Conservation (phyloP, 1,140 invertebrate genomes). For the Macrobrachium nipponense region DNA sequence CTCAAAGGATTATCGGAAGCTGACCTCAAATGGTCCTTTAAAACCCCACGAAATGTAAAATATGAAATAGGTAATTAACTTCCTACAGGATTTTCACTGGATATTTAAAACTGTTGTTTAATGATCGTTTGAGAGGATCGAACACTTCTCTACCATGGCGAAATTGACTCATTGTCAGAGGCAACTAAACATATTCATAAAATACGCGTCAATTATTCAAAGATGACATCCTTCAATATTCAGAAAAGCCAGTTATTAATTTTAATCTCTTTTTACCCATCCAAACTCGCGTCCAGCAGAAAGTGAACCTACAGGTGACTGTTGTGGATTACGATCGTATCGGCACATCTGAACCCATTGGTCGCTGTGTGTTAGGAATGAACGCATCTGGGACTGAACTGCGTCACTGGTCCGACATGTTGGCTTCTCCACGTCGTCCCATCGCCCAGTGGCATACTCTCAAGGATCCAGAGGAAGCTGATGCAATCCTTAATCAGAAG, state of each 20-base stretch:
- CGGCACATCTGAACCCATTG: conserved; percentile 98
- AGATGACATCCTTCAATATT: too few relatives aligned
- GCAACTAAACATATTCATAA: too few relatives aligned
- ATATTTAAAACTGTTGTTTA: too few relatives aligned
- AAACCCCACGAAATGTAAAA: too few relatives aligned
- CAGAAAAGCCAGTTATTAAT: not conserved
- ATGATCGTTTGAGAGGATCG: too few relatives aligned
- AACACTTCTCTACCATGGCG: too few relatives aligned
- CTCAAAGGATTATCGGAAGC: too few relatives aligned
- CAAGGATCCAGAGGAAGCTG: conserved; percentile 91
- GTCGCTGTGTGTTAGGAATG: conserved; percentile 96
- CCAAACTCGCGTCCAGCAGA: conserved; percentile 74
- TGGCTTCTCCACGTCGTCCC: conserved; percentile 96
- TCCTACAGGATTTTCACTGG: too few relatives aligned
- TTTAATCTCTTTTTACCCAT: not conserved
- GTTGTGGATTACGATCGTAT: conserved; percentile 99
- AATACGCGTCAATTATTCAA: too few relatives aligned
- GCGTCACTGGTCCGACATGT: conserved; percentile 99
- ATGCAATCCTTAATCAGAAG: conserved; percentile 68
- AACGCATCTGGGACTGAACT: conserved; percentile 97
- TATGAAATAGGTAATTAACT: too few relatives aligned
- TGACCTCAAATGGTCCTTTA: too few relatives aligned
- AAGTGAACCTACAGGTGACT: conserved; percentile 98
- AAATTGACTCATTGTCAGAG: too few relatives aligned
- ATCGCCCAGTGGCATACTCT: conserved; percentile 99